Conservation (phyloP, 2,797 vertebrate genomes). For the Benthosema pterotum region DNA sequence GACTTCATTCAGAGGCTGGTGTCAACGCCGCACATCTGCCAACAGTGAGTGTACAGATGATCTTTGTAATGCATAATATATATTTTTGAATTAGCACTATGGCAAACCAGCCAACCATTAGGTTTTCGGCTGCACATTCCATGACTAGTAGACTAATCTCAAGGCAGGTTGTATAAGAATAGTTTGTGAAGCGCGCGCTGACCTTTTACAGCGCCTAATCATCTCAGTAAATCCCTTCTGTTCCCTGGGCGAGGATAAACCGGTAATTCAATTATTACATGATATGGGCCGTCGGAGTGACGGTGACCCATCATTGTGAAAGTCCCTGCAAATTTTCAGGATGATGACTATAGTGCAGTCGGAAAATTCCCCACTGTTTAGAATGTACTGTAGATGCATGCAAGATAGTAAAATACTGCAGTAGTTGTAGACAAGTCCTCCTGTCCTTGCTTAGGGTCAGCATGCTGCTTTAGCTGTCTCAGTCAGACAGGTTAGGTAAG, state of each 20-base stretch:
- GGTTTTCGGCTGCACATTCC: conserved; percentile 62
- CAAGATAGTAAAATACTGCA: accelerated
- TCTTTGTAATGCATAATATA: neutral
- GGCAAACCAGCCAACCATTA: conserved; percentile 57
- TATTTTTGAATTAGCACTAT: conserved; percentile 29
- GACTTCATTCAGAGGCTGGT: conserved; percentile 86
- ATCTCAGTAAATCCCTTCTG: conserved; percentile 71
- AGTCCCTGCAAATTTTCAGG: conserved; percentile 12
- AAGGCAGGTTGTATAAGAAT: conserved; percentile 60
- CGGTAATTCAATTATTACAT: conserved; percentile 63
- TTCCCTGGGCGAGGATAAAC: conserved; percentile 65
- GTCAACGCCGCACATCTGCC: conserved; percentile 83
- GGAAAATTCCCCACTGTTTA: conserved; percentile 22
- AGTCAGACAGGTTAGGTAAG: too few relatives aligned
- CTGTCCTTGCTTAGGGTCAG: too few relatives aligned
- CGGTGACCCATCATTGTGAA: conserved; percentile 3
- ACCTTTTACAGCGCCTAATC: conserved; percentile 59
- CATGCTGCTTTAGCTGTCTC: too few relatives aligned
- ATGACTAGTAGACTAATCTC: conserved; percentile 63
- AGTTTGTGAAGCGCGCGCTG: conserved; percentile 48
- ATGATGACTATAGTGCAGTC: conserved; percentile 13
- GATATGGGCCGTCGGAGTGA: too few relatives aligned
- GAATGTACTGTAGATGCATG: neutral
- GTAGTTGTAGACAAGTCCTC: too few relatives aligned
- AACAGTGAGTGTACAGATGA: conserved; percentile 78